Evolutionary conservation across 2,113 vertebrate species (phyloP).

Genomic region (Chamaea fasciata): DNA sequence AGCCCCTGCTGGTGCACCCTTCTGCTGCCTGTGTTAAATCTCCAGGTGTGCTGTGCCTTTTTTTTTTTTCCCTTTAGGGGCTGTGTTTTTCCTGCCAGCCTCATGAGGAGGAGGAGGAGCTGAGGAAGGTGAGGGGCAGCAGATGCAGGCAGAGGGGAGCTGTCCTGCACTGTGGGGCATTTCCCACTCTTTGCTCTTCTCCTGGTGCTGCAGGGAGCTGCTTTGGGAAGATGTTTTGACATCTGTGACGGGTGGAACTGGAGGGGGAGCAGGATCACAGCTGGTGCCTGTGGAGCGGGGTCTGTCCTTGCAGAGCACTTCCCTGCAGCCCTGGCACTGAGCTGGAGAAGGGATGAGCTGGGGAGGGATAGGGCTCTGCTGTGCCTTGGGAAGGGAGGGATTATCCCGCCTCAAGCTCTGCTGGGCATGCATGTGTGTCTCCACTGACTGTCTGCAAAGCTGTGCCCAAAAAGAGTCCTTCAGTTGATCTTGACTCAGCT

Average conservation of each 20-base stretch:
- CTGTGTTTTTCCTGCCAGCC: neutral
- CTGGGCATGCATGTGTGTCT: neutral
- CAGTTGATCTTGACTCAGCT: neutral
- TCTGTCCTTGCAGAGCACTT: neutral
- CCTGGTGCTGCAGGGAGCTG: neutral
- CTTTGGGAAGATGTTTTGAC: neutral
- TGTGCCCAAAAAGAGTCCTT: neutral
- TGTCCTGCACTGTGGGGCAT: neutral
- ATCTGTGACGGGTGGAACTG: rapidly evolving
- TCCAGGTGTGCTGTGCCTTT: neutral
- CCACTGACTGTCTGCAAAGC: neutral
- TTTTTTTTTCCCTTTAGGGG: neutral
- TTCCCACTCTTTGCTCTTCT: neutral
- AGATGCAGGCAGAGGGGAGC: neutral
- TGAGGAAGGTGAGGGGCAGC: neutral
- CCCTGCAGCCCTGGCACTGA: neutral
- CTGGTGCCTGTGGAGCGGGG: neutral
- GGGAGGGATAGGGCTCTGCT: neutral
- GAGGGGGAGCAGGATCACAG: neutral
- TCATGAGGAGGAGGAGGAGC: neutral
- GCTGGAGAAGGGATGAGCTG: neutral
- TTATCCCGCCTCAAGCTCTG: neutral
- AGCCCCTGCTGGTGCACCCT: rapidly evolving
- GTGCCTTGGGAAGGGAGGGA: neutral
- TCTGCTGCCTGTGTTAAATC: neutral